A percentile compares a stretch with the other conserved stretches of the same genome.
phyloP scores from a whole-genome alignment of 2,113 vertebrate species.

The Chaetodon trifascialis region DNA sequence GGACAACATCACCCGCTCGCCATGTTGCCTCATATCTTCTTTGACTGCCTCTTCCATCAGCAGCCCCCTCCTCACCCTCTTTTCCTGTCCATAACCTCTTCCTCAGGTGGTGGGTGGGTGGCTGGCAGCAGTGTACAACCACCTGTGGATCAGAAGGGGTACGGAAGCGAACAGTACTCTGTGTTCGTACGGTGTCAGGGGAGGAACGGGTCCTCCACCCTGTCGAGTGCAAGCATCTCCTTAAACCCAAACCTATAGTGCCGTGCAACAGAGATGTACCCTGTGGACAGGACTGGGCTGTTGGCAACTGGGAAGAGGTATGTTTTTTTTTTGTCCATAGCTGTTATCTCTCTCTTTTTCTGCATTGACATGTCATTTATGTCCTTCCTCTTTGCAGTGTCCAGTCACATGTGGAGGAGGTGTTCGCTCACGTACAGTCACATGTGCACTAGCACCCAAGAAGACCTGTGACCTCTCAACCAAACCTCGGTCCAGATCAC shows the following conservation, averaged over 20 bases:
- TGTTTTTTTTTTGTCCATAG: neutral
- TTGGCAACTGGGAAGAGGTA: slow-evolving; percentile 94
- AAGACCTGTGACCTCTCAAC: slow-evolving; percentile 86
- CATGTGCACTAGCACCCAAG: slow-evolving; percentile 84
- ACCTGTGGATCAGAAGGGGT: slow-evolving; percentile 90
- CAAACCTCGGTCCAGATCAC: slow-evolving; percentile 91
- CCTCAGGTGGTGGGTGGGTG: slow-evolving; percentile 95
- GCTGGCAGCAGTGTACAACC: slow-evolving; percentile 94
- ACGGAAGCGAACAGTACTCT: slow-evolving; percentile 93
- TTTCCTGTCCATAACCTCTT: neutral
- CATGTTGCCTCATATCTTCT: neutral
- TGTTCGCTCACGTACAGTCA: slow-evolving; percentile 89
- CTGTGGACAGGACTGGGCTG: slow-evolving; percentile 93
- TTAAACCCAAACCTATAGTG: slow-evolving; percentile 90
- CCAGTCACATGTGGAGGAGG: slow-evolving; percentile 94
- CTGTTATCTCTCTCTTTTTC: neutral
- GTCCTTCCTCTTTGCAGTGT: slow-evolving; percentile 84
- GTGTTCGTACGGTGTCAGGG: slow-evolving; percentile 89
- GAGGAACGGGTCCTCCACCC: slow-evolving; percentile 92
- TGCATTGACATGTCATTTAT: neutral
- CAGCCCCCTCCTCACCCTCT: neutral
- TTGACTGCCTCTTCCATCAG: neutral
- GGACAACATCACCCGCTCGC: neutral
- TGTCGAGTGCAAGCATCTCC: slow-evolving; percentile 90
- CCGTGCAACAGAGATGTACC: slow-evolving; percentile 93